Evolutionary conservation across 35 echinoderm and acorn worm genomes (phyloP).

Genomic region (Apostichopus parvimensis): DNA sequence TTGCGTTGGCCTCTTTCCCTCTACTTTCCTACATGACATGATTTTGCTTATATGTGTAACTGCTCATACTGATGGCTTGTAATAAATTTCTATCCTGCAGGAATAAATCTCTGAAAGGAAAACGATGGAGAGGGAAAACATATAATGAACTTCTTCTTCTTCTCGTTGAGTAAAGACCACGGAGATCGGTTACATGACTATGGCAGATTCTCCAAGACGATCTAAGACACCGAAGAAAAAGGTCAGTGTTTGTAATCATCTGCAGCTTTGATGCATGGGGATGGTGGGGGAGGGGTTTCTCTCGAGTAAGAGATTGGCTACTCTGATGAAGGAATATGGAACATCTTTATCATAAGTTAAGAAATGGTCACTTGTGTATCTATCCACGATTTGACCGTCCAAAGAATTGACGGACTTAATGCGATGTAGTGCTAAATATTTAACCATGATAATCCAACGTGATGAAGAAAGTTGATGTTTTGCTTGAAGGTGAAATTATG

Average conservation of each 20-base stretch:
- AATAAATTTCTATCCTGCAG: conserved; percentile 3
- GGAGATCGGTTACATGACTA: neutral
- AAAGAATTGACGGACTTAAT: no score
- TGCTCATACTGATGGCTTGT: neutral
- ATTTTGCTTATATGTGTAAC: neutral
- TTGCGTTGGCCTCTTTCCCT: neutral
- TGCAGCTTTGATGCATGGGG: neutral
- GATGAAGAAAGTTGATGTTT: no score
- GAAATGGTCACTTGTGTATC: no score
- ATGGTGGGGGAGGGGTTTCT: neutral
- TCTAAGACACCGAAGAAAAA: conserved; percentile 44
- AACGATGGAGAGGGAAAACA: neutral
- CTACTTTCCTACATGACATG: neutral
- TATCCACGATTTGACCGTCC: no score
- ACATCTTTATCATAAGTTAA: no score
- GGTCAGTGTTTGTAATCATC: neutral
- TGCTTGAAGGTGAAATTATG: no score
- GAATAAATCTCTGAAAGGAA: neutral
- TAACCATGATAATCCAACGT: no score
- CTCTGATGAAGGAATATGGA: no score
- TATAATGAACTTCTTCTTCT: neutral
- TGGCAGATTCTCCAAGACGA: conserved; percentile 26
- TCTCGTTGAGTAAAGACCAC: neutral
- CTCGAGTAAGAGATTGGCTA: neutral
- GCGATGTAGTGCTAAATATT: no score